Evolutionary conservation across 2,113 vertebrate genomes (phyloP), one percentile per base, ranked within the genome.

Genomic region (Equus quagga): DNA sequence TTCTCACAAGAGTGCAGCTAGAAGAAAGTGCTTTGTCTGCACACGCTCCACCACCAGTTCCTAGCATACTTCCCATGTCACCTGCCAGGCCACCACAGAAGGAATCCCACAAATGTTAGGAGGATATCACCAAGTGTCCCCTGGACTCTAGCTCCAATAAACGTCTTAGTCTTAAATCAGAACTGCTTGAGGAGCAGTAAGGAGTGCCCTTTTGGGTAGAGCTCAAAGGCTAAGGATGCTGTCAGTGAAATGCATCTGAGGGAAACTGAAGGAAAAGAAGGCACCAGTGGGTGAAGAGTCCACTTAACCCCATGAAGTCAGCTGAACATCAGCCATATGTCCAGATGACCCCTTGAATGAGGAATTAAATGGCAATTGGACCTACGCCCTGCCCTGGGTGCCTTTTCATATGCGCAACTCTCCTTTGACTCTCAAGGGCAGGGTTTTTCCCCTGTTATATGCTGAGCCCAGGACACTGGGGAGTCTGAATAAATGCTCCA

Each of bases 401-500:
- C 6, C 13, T 79, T 90, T 91, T 64, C 36, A 11, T 7, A 67
- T 54, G 46, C 23, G 46, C 41, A 75, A 79, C 12, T 28, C 17
- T 60, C 18, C 28, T 65, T 65, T 92, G 24, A 79, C 65, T 95
- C 72, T 90, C 86, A 96, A 97, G 97, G 94, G 56, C 75, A 97
- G 49, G 7, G 15, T 23, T 93, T 76, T 44, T 83, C 31, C 44
- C 18, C 18, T 62, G 23, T 44, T 76, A 62, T 46, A 33, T 36
- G 83, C 96, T 78, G 87, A 96, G 83, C 60, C 60, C 15, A 62
- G 65, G 65, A 88, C 14, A 58, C 60, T 31, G 83, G 46, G 56
- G 46, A 79, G 8, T 49, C 49, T 73, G 91, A 83, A 84, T 80
- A 80, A 76, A 80, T 87, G 91, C 79, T 80, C 94, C 95, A 92